Evolutionary conservation across 2,113 vertebrate genomes (phyloP).

Genomic region (Tupaia tana): DNA sequence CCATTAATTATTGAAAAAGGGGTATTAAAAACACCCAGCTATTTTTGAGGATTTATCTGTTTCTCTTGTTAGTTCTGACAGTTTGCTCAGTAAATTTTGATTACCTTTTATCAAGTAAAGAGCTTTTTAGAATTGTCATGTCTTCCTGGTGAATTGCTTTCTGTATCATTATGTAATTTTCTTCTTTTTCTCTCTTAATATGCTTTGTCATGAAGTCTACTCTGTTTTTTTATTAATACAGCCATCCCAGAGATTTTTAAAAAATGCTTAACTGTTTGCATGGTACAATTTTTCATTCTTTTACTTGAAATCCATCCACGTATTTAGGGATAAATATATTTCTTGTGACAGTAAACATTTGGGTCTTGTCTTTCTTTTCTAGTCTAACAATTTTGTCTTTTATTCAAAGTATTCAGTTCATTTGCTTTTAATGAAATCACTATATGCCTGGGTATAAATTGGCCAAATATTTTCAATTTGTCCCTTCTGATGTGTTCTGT

Average conservation of each 20-base stretch:
- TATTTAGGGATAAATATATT: neutral
- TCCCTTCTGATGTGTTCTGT: constrained; percentile 9
- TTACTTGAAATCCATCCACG: neutral
- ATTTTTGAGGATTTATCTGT: neutral
- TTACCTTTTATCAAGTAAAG: neutral
- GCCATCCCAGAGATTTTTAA: neutral
- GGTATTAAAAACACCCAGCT: neutral
- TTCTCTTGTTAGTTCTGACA: neutral
- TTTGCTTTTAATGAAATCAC: constrained; percentile 2
- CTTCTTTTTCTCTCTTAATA: neutral
- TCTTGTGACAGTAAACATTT: neutral
- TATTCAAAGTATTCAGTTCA: neutral
- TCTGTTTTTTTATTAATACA: neutral
- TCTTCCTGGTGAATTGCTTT: neutral
- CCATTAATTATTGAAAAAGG: neutral
- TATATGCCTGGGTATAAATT: neutral
- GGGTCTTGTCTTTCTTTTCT: neutral
- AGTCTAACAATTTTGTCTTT: neutral
- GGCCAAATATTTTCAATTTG: neutral
- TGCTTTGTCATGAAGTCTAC: neutral
- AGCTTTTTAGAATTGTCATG: neutral
- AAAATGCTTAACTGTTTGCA: neutral
- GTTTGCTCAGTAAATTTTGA: neutral
- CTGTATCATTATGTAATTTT: constrained; percentile 10
- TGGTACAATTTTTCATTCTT: neutral